Evolutionary conservation across 1,140 invertebrate genomes (phyloP).

Genomic region (Drosophila saltans): DNA sequence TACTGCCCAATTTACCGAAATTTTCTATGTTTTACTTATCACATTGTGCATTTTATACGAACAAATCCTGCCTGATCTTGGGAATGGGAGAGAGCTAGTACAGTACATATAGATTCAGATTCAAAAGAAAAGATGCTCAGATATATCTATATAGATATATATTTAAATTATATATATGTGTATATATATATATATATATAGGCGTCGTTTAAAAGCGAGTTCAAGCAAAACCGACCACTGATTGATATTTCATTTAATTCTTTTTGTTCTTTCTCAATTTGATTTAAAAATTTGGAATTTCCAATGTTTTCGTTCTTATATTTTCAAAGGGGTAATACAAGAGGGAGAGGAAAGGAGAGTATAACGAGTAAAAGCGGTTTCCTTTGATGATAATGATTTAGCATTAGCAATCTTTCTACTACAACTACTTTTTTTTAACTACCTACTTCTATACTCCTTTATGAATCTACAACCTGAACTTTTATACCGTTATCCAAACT

Average conservation of each 20-base stretch:
- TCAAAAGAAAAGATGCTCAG: constrained; percentile 38
- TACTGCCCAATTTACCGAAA: constrained; percentile 44
- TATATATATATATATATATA: not conserved
- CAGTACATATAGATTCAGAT: constrained; percentile 64
- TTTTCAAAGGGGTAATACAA: constrained; percentile 41
- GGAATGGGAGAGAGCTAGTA: constrained; percentile 83
- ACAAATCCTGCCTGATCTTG: constrained; percentile 81
- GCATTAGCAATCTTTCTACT: constrained; percentile 77
- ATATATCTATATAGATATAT: constrained; percentile 22
- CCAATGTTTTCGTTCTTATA: constrained; percentile 19
- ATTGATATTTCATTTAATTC: constrained; percentile 30
- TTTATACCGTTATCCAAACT: constrained; percentile 3
- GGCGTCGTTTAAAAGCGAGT: not conserved
- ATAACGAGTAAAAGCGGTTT: not conserved
- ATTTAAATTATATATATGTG: not conserved
- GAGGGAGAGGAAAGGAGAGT: constrained; percentile 20
- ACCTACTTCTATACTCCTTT: constrained; percentile 53
- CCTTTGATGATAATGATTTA: constrained; percentile 73
- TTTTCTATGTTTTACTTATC: constrained; percentile 71
- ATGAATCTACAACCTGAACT: constrained; percentile 35
- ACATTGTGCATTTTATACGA: constrained; percentile 75
- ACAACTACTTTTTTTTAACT: constrained; percentile 50
- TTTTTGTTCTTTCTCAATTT: constrained; percentile 56
- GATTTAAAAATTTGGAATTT: constrained; percentile 25
- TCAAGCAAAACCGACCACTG: not conserved